Base-by-base conservation (phyloP, 2,797 vertebrate genomes). In the Phataginus tricuspis region DNA sequence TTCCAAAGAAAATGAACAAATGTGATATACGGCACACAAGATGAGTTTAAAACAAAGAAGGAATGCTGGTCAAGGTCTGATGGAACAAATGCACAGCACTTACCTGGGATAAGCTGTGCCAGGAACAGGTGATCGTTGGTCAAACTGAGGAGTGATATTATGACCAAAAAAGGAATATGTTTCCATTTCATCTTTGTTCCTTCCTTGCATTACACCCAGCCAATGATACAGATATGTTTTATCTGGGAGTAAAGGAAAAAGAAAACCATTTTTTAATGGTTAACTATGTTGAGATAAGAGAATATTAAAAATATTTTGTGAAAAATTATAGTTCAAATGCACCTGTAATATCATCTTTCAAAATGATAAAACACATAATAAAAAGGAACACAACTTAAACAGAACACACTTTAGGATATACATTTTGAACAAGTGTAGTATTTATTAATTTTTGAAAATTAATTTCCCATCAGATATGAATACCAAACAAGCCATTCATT, bases 51-150 rank as follows among this genome's bases (percentile, higher is more conserved):
- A 84, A 19, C 9, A 94, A 78, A 96, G 42, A 27, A 51, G 29
- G 0, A 3, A 88, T 31, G 29, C 29, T 23, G 31, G n/a, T 42
- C 42, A 68, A 71, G 69, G 69, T 66, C 8, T 37, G 68, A 66
- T 85, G 31, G 93, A 96, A 77, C 77, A 71, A 53, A 89, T 25
- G 12, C 16, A 72, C 84, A 23, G 45, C 4, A 79, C 99, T 98
- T 99, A 99, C 99, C 99, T 99, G 99, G 99, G 97, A 99, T 98
- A 85, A 99, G 97, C 95, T 99, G 99, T 78, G 98, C 98, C 77
- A 99, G 98, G 92, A 98, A 94, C 21, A 98, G 98, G 74, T 99
- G 99, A 59, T 98, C 97, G 51, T 94, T 98, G 63, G 98, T 98
- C 90, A 99, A 97, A 95, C 98, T 98, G 96, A 99, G 98, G 91